Evolutionary conservation across 2,888 invertebrate species (phyloP).

Genomic region (Hesperia comma): DNA sequence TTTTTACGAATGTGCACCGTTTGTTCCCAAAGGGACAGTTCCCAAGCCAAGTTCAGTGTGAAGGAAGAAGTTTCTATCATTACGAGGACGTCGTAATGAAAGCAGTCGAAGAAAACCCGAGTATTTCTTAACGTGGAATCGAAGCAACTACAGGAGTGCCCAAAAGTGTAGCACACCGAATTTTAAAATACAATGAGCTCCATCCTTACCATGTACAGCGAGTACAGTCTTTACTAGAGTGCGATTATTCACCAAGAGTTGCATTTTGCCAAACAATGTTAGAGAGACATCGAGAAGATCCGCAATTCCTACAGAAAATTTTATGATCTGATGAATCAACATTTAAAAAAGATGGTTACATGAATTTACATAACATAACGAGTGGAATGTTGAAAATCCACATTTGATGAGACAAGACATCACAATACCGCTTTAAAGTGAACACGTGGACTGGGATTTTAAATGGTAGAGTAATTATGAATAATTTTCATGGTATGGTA

Average conservation of each 20-base stretch:
- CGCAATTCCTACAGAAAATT: slow-evolving; percentile 40
- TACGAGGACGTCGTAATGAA: slow-evolving; percentile 37
- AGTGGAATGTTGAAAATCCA: no score
- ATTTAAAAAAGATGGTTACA: no score
- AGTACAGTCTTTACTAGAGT: slow-evolving; percentile 41
- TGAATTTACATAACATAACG: no score
- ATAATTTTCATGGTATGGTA: no score
- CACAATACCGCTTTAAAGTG: no score
- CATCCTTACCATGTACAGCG: slow-evolving; percentile 40
- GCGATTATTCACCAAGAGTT: slow-evolving; percentile 38
- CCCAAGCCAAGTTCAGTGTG: no score
- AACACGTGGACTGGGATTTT: no score
- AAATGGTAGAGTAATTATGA: no score
- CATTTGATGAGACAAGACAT: no score
- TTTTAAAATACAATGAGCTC: slow-evolving; percentile 27
- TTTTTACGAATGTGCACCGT: slow-evolving; percentile 37
- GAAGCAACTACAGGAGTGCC: slow-evolving; percentile 27
- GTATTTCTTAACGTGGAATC: slow-evolving; percentile 40
- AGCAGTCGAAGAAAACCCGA: slow-evolving; percentile 39
- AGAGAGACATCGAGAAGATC: slow-evolving; percentile 38
- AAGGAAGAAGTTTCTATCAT: no score
- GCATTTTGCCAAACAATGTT: slow-evolving; percentile 42
- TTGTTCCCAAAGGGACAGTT: slow-evolving; percentile 36
- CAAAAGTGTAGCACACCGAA: slow-evolving; percentile 38
- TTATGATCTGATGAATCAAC: slow-evolving; percentile 25